Conservation (phyloP, 2,113 vertebrate genomes). For the Stegastes partitus region DNA sequence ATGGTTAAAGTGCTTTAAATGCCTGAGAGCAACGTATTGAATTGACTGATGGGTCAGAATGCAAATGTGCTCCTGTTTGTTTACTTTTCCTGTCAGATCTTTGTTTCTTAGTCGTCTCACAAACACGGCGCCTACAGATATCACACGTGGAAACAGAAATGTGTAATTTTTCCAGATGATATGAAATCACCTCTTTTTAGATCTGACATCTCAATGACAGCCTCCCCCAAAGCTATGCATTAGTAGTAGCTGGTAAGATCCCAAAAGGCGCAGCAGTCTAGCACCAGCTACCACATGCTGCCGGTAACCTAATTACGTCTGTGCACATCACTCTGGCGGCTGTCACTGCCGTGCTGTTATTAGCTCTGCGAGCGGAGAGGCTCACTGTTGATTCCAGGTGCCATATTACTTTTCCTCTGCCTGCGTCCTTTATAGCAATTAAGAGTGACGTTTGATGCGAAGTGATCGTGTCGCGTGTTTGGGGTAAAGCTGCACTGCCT, state of each 20-base stretch:
- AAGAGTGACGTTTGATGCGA: constrained; percentile 32
- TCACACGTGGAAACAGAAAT: neutral
- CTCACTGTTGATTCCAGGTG: constrained; percentile 52
- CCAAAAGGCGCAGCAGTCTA: constrained; percentile 69
- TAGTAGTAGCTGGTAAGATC: constrained; percentile 53
- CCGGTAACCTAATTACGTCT: constrained; percentile 80
- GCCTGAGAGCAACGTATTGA: constrained; percentile 15
- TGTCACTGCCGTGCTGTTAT: constrained; percentile 74
- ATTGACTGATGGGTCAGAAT: neutral
- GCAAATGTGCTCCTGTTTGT: neutral
- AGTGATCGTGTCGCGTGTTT: neutral
- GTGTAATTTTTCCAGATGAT: constrained; percentile 28
- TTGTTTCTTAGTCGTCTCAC: neutral
- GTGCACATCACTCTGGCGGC: constrained; percentile 73
- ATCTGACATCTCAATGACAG: constrained; percentile 63
- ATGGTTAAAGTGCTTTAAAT: constrained; percentile 51
- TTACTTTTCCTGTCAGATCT: neutral
- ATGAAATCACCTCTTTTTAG: constrained; percentile 33
- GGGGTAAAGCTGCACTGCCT: neutral
- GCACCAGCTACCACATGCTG: constrained; percentile 71
- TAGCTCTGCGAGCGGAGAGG: constrained; percentile 58
- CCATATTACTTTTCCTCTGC: constrained; percentile 48
- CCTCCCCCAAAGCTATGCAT: constrained; percentile 51
- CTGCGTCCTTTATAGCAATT: constrained; percentile 42
- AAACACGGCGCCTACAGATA: constrained; percentile 1